Evolutionary conservation across 2,888 invertebrate genomes (phyloP), one percentile per base, ranked within the genome.

Genomic region (Tillus elongatus): DNA sequence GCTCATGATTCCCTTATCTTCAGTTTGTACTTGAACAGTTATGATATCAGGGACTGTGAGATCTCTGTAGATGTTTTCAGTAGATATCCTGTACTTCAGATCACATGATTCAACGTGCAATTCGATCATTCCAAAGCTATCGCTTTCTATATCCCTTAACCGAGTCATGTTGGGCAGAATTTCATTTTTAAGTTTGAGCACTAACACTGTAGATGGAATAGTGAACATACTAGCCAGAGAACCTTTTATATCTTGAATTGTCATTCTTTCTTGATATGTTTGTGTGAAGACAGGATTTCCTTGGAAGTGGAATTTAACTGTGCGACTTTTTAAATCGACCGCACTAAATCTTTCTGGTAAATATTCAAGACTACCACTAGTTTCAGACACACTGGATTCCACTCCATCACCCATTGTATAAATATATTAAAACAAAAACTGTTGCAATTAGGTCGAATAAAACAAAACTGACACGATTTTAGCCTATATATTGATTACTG

Each of bases 171-270:
- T 47, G 3, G 58, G 43, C 2, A 64, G 36, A 14, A 64, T 58
- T 6, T 53, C 56, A 2, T 68, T 68, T 33, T 60, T 59, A 56
- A 75, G 67, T 26, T 66, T 57, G 2, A 79, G 44, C 1, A 69
- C 58, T 24, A 79, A 54, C 31, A 68, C 61, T 10, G 70, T 60
- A 0, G 67, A 63, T 12, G 72, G 65, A 1, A 73, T 63, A 56
- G 70, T 67, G 51, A 79, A 77, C 28, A 77, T 67, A 2, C 69
- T 70, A 1, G 66, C 71, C 30, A 79, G 64, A 50, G 77, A 74
- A 46, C 70, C 68, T 56, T 77, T 78, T 28, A 79, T 67, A 51
- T 77, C 76, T 32, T 63, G 67, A 32, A 79, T 61, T 40, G 69
- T 73, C 57, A 71, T 68, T n/a, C 66, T 64, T 1, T 69, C 68